Evolutionary conservation across 2,888 invertebrate genomes (phyloP).

Genomic region (Noctua janthe): DNA sequence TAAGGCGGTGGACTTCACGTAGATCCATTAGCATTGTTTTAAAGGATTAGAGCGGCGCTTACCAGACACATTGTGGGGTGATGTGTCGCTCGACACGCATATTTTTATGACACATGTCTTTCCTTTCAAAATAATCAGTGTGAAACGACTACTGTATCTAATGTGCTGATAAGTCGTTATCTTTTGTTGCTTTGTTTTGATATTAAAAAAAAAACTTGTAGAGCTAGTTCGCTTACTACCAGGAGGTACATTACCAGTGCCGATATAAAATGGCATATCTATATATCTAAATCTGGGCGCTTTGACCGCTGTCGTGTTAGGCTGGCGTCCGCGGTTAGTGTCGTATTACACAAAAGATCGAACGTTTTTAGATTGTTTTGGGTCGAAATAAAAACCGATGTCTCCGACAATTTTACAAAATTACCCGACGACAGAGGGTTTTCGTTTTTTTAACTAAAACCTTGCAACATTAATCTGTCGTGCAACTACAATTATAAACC

Average conservation of each 20-base stretch:
- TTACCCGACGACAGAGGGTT: conserved; percentile 80
- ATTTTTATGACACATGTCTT: conserved; percentile 88
- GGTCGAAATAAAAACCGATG: conserved; percentile 86
- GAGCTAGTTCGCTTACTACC: conserved; percentile 32
- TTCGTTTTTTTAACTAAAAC: conserved; percentile 55
- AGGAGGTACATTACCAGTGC: conserved; percentile 26
- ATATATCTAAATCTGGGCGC: conserved; percentile 75
- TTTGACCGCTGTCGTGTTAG: conserved; percentile 77
- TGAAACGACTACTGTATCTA: conserved; percentile 86
- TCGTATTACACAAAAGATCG: conserved; percentile 88
- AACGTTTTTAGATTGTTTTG: conserved; percentile 82
- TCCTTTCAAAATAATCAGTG: conserved; percentile 82
- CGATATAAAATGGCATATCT: conserved; percentile 68
- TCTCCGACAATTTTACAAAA: conserved; percentile 85
- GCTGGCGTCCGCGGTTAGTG: conserved; percentile 80
- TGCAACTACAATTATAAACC: conserved; percentile 72
- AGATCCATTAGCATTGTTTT: conserved; percentile 90
- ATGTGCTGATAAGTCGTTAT: conserved; percentile 77
- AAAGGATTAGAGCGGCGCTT: conserved; percentile 88
- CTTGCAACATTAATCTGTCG: conserved; percentile 56
- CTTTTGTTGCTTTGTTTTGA: conserved; percentile 66
- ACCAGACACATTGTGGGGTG: conserved; percentile 78
- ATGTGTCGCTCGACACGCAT: conserved; percentile 84
- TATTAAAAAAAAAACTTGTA: conserved; percentile 48
- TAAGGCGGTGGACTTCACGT: conserved; percentile 84